Base-by-base conservation (phyloP, 1,140 invertebrate genomes). In the Sinonovacula constricta region DNA sequence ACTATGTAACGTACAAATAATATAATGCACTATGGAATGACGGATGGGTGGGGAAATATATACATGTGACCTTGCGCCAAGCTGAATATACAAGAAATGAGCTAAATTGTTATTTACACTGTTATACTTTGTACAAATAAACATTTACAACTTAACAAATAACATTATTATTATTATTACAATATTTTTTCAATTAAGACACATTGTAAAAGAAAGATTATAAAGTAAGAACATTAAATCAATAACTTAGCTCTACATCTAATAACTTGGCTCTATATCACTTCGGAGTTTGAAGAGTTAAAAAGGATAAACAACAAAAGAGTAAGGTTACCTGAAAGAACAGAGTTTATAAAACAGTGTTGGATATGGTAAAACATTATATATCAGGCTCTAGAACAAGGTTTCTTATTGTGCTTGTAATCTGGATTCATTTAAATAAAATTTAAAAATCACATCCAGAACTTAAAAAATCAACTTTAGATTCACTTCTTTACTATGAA, bases 21-120 rank as follows among this genome's bases (percentile, higher is more conserved):
- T 28, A 51, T 56, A 56, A 31, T 70, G 68, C 68, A 70, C 56
- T 56, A 70, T 59, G 68, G 68, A 70, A 70, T 70, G 68, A 70
- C 51, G 53, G 30, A 33, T 36, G 68, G 56, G 68, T 70, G 68
- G 68, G 68, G 68, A 4, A 39, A 70, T 59, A 30, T 56, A 59
- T 31, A 70, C 22, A 30, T 26, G 18, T 51, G 54, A 31, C 22
- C 5, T 34, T n/a, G n/a, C 45, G 56, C 68, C 49, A 45, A 39
- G 30, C 34, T 36, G 36, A 57, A 51, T 59, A 36, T 59, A 59
- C 31, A 31, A 60, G 10, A 15, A 14, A 56, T 56, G 30, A n/a
- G n/a, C n/a, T n/a, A 39, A 39, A 70, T 26, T 30, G 26, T 1
- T 59, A 51, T 57, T 30, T 70, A 59, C 68, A 70, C 53, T 70